Evolutionary conservation across 2,113 vertebrate genomes (phyloP).

Genomic region (Oryzias curvinotus): DNA sequence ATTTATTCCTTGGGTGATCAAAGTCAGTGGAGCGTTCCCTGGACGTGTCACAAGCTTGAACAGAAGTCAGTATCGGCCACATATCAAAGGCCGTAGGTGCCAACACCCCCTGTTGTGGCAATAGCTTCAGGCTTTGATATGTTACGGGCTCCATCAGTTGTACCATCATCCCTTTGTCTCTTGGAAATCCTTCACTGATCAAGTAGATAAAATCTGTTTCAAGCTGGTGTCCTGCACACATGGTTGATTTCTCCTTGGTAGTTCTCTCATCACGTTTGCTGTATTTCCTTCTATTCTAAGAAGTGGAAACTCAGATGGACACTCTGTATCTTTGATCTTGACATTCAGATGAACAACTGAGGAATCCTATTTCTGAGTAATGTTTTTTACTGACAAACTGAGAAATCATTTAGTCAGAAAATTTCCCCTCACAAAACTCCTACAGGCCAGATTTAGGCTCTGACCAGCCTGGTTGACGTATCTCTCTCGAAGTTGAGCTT

Average conservation of each 20-base stretch:
- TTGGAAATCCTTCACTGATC: constrained; percentile 58
- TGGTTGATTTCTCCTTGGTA: constrained; percentile 25
- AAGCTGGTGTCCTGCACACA: constrained; percentile 41
- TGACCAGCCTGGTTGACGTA: constrained; percentile 45
- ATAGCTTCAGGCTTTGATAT: constrained; percentile 45
- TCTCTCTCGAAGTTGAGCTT: constrained; percentile 56
- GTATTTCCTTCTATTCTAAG: constrained; percentile 23
- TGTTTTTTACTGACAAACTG: constrained; percentile 29
- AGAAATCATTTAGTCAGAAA: constrained; percentile 16
- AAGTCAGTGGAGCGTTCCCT: constrained; percentile 65
- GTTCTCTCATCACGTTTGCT: constrained; percentile 9
- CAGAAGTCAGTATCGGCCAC: constrained; percentile 53
- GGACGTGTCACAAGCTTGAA: constrained; percentile 65
- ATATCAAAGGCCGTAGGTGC: constrained; percentile 61
- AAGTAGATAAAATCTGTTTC: constrained; percentile 16
- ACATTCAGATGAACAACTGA: constrained; percentile 28
- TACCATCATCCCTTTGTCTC: constrained; percentile 41
- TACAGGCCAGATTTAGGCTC: constrained; percentile 4
- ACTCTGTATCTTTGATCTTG: constrained; percentile 39
- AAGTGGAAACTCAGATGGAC: constrained; percentile 21
- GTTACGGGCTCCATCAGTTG: constrained; percentile 46
- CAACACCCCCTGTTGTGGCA: constrained; percentile 46
- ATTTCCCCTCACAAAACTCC: constrained; percentile 9
- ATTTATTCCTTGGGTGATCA: constrained; percentile 66
- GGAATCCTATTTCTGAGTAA: constrained; percentile 19